Percentiles rank a stretch among this genome's conserved stretches.
phyloP scores from a whole-genome alignment of 2,797 vertebrate species.

The Semaprochilodus insignis region DNA sequence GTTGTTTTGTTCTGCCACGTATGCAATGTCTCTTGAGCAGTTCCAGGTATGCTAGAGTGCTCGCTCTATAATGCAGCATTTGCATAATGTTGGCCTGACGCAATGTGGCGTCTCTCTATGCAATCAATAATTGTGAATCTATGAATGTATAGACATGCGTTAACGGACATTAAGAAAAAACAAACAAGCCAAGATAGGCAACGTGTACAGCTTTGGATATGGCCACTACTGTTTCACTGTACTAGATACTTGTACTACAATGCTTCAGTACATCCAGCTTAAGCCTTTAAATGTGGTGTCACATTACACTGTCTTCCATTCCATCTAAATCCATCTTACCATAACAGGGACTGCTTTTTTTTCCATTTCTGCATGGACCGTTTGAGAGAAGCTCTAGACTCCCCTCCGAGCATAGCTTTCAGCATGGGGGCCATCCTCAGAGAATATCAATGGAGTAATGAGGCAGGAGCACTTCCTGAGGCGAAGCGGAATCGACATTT shows the following conservation, averaged over 20 bases:
- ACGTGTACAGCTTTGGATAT: not conserved
- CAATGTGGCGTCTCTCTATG: not conserved
- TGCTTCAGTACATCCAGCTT: not conserved
- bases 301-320: conserved; percentile 18
- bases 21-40: not conserved
- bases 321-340: not conserved
- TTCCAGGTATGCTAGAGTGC: not conserved
- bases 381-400: conserved; percentile 36
- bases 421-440: conserved; percentile 72
- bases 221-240: not conserved
- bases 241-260: not conserved
- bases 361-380: conserved; percentile 10
- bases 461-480: conserved; percentile 79
- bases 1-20: not conserved
- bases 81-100: conserved; percentile 1
- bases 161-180: not conserved
- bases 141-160: not conserved
- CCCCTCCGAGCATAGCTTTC: conserved; percentile 70
- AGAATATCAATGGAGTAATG: conserved; percentile 83
- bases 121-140: not conserved
- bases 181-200: not conserved
- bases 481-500: conserved; percentile 79
- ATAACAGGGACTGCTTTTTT: not conserved
- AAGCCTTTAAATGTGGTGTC: conserved; percentile 33
- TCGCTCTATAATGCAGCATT: not conserved